These are phyloP conservation scores for Clarias magur DNA, from an alignment of 2,113 vertebrate genomes.

Conservation along the genomic window DNA sequence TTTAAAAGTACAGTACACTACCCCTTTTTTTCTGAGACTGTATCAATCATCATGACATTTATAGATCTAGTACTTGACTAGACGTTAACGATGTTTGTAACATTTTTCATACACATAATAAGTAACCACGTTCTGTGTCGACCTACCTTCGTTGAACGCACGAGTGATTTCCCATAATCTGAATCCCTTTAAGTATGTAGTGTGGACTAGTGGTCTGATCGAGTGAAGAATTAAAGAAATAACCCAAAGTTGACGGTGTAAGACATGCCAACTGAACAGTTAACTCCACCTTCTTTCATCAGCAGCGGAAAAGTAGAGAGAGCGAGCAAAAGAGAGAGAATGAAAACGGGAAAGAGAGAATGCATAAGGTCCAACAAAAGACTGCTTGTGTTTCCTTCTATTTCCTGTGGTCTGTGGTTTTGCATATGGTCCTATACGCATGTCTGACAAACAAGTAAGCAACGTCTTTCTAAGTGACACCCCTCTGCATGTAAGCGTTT, in stretches of 20 bases:
- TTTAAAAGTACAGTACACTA: neutral
- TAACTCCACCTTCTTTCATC: conserved; percentile 32
- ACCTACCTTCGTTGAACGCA: conserved; percentile 17
- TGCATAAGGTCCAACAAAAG: conserved; percentile 29
- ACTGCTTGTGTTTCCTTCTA: conserved; percentile 42
- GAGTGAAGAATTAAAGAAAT: neutral
- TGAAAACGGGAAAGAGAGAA: neutral
- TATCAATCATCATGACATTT: neutral
- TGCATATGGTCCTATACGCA: conserved; percentile 24
- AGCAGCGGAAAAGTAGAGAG: neutral
- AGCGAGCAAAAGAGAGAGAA: conserved; percentile 6
- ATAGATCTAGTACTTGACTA: neutral
- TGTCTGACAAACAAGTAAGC: neutral
- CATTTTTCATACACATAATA: too few relatives aligned
- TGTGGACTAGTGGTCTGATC: neutral
- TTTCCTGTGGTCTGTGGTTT: conserved; percentile 54
- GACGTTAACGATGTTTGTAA: neutral
- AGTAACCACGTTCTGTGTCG: neutral
- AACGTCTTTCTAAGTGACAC: neutral
- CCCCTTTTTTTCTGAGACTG: neutral
- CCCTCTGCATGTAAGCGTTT: too few relatives aligned
- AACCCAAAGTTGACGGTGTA: neutral
- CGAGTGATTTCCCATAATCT: conserved; percentile 46
- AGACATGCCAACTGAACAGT: neutral
- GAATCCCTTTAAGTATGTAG: neutral